Evolutionary conservation across 2,888 invertebrate species (phyloP).

Genomic region (Cataglyphis livida): DNA sequence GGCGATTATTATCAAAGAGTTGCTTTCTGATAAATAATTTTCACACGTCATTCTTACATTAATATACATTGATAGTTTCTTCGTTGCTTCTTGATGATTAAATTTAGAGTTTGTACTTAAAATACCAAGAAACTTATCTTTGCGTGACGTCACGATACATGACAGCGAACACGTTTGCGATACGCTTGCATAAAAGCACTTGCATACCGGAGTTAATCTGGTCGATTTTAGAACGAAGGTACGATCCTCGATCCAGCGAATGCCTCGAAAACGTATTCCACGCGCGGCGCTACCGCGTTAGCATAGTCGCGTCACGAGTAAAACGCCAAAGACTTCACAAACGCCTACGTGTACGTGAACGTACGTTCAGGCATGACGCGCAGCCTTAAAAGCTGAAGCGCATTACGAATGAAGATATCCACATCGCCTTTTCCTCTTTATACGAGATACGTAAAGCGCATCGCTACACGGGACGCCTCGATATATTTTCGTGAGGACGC

Average conservation of each 20-base stretch:
- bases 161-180: slow-evolving; percentile 9
- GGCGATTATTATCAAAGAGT: background rate
- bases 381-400: slow-evolving; percentile 23
- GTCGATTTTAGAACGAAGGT: slow-evolving; percentile 25
- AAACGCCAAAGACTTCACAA: slow-evolving; percentile 68
- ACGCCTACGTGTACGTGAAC: slow-evolving; percentile 67
- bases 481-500: background rate
- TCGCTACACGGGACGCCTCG: background rate
- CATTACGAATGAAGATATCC: slow-evolving; percentile 51
- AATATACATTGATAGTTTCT: background rate
- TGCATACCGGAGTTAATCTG: slow-evolving; percentile 48
- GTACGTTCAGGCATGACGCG: slow-evolving; percentile 45
- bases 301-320: slow-evolving; percentile 82
- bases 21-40: background rate
- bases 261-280: slow-evolving; percentile 81
- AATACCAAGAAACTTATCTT: background rate
- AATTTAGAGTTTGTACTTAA: background rate
- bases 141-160: background rate
- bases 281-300: slow-evolving; percentile 80
- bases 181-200: slow-evolving; percentile 30
- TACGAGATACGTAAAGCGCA: background rate
- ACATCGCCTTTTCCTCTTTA: slow-evolving; percentile 1
- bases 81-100: background rate
- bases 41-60: background rate
- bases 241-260: slow-evolving; percentile 40